Percentiles rank a stretch among this genome's conserved stretches.
These are phyloP conservation scores for Rana temporaria DNA, from an alignment of 2,113 vertebrate species.

Conservation along the genomic window DNA sequence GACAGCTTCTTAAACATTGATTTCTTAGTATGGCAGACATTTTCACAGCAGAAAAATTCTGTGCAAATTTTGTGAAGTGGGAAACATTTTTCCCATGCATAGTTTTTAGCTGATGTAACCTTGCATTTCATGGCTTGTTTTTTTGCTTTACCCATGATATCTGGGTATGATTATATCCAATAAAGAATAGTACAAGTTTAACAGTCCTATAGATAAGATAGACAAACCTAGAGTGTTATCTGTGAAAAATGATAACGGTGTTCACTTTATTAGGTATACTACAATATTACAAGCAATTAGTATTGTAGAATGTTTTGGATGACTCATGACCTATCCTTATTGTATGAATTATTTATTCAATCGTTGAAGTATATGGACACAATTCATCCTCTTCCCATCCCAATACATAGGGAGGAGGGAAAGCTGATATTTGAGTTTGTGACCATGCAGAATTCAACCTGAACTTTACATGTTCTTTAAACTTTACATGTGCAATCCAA, in stretches of 20 bases:
- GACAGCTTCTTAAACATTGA: no score
- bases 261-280: constrained; percentile 32
- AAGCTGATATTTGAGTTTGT: no score
- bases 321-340: not conserved
- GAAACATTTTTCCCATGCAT: not conserved
- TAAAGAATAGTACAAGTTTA: constrained; percentile 65
- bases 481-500: no score
- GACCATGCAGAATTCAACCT: no score
- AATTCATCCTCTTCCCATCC: not conserved
- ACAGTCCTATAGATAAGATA: constrained; percentile 71
- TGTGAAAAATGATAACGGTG: constrained; percentile 56
- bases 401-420: no score
- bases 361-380: not conserved
- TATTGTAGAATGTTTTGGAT: constrained; percentile 17
- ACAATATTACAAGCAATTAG: constrained; percentile 11
- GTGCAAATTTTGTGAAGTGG: not conserved
- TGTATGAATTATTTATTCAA: not conserved
- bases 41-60: not conserved
- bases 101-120: constrained; percentile 61
- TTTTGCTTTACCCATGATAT: constrained; percentile 59
- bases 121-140: constrained; percentile 68
- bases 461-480: no score
- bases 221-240: constrained; percentile 59
- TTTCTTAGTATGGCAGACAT: no score
- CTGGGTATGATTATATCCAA: constrained; percentile 63